Conservation (phyloP, 2,888 invertebrate species). For the Cylloceria caligata region DNA sequence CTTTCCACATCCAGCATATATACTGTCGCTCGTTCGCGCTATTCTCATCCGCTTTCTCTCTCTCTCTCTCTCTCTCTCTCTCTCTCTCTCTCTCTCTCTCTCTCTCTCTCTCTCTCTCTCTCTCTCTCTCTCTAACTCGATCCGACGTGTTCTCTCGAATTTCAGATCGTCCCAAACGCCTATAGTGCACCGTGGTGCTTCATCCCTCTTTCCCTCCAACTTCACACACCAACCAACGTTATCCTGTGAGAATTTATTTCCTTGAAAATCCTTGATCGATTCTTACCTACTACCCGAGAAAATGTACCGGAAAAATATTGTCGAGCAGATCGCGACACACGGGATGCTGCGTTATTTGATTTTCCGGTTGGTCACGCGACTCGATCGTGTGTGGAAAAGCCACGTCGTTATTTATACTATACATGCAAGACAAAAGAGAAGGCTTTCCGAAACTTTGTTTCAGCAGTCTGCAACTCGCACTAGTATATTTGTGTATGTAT, state of each 20-base stretch:
- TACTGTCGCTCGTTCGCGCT: constrained; percentile 34
- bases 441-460: constrained; percentile 17
- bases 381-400: constrained; percentile 28
- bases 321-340: neutral
- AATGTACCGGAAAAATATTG: neutral
- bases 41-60: constrained; percentile 39
- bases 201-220: constrained; percentile 30
- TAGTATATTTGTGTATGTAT: constrained; percentile 9
- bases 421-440: constrained; percentile 6
- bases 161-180: constrained; percentile 60
- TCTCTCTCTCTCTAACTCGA: constrained; percentile 38
- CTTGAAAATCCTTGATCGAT: constrained; percentile 37
- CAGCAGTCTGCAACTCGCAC: neutral
- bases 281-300: constrained; percentile 16
- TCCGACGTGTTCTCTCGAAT: constrained; percentile 54
- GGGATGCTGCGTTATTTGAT: constrained; percentile 8
- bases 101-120: constrained; percentile 37
- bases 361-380: constrained; percentile 18
- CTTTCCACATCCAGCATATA: constrained; percentile 53
- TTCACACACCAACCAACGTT: too few relatives aligned
- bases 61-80: constrained; percentile 35
- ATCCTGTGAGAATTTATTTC: constrained; percentile 51
- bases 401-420: constrained; percentile 21
- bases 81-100: constrained; percentile 40
- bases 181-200: constrained; percentile 43